phyloP scores from a whole-genome alignment of 2,888 invertebrate species.

The Rhingia campestris region DNA sequence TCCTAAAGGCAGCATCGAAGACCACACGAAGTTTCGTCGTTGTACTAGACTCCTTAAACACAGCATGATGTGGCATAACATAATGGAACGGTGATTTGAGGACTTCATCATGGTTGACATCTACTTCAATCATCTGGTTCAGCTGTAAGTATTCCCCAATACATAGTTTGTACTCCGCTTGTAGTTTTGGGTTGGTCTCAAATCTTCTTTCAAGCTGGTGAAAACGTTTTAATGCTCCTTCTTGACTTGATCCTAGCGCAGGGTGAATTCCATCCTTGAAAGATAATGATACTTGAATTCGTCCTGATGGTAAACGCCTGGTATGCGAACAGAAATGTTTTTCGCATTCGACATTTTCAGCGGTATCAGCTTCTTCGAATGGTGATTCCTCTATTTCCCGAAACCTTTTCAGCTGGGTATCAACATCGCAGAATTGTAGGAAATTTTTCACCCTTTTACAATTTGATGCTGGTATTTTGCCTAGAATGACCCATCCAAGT shows the following conservation, averaged over 20 bases:
- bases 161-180: background rate
- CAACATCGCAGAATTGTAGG: background rate
- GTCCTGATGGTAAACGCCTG: constrained; percentile 14
- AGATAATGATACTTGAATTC: constrained; percentile 27
- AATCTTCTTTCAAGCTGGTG: constrained; percentile 7
- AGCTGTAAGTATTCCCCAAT: constrained; percentile 22
- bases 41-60: constrained; percentile 36
- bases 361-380: background rate
- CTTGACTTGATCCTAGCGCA: constrained; percentile 7
- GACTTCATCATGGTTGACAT: constrained; percentile 16
- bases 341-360: background rate
- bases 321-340: constrained; percentile 3
- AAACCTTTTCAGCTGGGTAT: constrained; percentile 14
- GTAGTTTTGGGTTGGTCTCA: constrained; percentile 5
- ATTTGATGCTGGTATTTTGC: constrained; percentile 6
- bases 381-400: constrained; percentile 27
- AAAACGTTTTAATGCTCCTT: constrained; percentile 10
- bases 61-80: constrained; percentile 26
- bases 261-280: constrained; percentile 15
- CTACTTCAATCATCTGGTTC: constrained; percentile 20
- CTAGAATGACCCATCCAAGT: constrained; percentile 26
- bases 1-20: constrained; percentile 33
- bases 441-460: background rate
- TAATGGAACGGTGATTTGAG: constrained; percentile 26
- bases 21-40: constrained; percentile 15